Base-by-base conservation (phyloP, 2,797 vertebrate genomes). In the Zalophus californianus region DNA sequence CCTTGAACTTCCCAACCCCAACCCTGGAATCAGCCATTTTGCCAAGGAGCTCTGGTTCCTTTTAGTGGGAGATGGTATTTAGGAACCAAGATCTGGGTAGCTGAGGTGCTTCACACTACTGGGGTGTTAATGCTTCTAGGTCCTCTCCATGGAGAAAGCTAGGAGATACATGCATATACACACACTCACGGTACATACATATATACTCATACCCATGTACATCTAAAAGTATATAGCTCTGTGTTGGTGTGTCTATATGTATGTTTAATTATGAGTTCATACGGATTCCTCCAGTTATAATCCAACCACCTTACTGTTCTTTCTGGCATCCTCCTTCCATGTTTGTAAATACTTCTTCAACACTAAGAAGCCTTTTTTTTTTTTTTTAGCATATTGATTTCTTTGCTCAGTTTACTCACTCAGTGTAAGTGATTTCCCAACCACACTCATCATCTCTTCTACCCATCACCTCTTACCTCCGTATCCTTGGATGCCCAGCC, bases 301-400 rank as follows among this genome's bases (percentile, higher is more conserved):
- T 54, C 79, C 66, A 29, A 32, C 21, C 21, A 44, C 44, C 23
- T 82, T 56, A 14, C 12, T 70, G 21, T 79, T 93, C 52, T 78
- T 68, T 75, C 64, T 95, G n/a, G 38, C 44, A 27, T 54, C 91
- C 18, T 93, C 56, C 80, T 29, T 75, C 77, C 44, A 35, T 60
- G 29, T 86, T 80, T 89, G 14, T 92, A 88, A 73, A 91, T 86
- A 48, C 11, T 20, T 84, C 60, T 93, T 48, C 52, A 66, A 48
- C 3, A 87, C 15, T 29, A 48, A 89, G 80, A 92, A 90, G 35
- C 13, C n/a, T 44, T 7, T 93, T 96, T 94, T 77, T 75, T 89
- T 72, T 72, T 73, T 89, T 73, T 44, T 73, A 44, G 85, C 73
- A 52, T 38, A 58, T 25, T 82, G 58, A 73, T 66, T 82, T 87